Evolutionary conservation across 2,113 vertebrate genomes (phyloP).

Genomic region (Pampusana beccarii): DNA sequence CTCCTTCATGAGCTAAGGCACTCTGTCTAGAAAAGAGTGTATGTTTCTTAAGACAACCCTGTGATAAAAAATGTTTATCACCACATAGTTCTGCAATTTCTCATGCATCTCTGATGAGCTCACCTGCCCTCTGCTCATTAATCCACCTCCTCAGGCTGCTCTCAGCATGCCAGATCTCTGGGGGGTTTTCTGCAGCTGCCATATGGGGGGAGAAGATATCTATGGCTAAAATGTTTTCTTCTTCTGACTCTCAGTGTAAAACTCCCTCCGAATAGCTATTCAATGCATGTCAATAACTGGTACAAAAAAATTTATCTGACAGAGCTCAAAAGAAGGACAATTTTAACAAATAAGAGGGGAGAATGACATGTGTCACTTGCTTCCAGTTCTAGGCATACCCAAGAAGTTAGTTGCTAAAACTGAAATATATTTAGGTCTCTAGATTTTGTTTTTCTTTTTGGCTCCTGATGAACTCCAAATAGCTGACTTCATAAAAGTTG

Average conservation of each 20-base stretch:
- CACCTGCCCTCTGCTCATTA: background rate
- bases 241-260: background rate
- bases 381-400: background rate
- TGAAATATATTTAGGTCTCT: background rate
- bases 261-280: background rate
- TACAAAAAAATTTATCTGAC: background rate
- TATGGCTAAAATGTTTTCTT: background rate
- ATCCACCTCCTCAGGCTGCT: background rate
- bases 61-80: background rate
- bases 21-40: background rate
- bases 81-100: constrained; percentile 10
- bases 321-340: background rate
- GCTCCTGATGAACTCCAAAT: background rate
- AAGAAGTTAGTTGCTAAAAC: background rate
- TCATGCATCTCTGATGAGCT: background rate
- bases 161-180: background rate
- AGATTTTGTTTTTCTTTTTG: background rate
- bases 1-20: accelerated
- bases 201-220: background rate
- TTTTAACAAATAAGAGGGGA: background rate
- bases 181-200: background rate
- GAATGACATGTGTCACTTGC: background rate
- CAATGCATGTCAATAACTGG: background rate
- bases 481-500: background rate
- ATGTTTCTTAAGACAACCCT: background rate